Percentiles rank a stretch among this genome's conserved stretches.
phyloP scores from a whole-genome alignment of 2,888 invertebrate species.

The Heliconius hortense region DNA sequence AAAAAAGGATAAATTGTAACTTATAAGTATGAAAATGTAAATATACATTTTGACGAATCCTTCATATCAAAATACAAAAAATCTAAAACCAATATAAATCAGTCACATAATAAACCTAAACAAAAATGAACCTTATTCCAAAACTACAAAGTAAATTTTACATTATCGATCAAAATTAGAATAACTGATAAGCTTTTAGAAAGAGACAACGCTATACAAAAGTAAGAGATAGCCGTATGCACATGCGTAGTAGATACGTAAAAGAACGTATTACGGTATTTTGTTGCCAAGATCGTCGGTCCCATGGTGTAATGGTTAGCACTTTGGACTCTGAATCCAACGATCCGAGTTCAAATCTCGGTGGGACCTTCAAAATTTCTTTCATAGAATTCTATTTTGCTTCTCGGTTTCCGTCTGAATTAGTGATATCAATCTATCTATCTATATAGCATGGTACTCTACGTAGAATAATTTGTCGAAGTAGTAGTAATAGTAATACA shows the following conservation, averaged over 20 bases:
- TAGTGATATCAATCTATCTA: too few species aligned
- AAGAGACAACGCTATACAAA: conserved; percentile 18
- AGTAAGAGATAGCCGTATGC: conserved; percentile 37
- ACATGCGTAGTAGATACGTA: conserved; percentile 39
- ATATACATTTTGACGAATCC: too few species aligned
- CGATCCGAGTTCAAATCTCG: conserved; percentile 91
- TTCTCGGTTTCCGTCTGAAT: too few species aligned
- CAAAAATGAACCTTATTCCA: not conserved
- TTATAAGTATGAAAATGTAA: too few species aligned
- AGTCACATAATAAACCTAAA: not conserved
- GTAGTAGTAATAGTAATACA: too few species aligned
- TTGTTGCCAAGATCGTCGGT: conserved; percentile 43
- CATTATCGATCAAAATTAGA: not conserved
- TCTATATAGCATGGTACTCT: too few species aligned
- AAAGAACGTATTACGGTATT: conserved; percentile 22
- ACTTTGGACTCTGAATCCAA: conserved; percentile 88
- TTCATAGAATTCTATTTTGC: conserved; percentile 26
- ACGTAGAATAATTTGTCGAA: too few species aligned
- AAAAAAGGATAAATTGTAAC: too few species aligned
- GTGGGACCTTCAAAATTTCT: conserved; percentile 81
- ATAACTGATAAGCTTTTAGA: conserved; percentile 9
- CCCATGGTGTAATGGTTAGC: conserved; percentile 87
- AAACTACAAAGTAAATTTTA: not conserved
- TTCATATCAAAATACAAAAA: not conserved
- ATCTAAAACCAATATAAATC: not conserved